phyloP scores from a whole-genome alignment of 2,113 vertebrate species.

The Loxodonta africana region DNA sequence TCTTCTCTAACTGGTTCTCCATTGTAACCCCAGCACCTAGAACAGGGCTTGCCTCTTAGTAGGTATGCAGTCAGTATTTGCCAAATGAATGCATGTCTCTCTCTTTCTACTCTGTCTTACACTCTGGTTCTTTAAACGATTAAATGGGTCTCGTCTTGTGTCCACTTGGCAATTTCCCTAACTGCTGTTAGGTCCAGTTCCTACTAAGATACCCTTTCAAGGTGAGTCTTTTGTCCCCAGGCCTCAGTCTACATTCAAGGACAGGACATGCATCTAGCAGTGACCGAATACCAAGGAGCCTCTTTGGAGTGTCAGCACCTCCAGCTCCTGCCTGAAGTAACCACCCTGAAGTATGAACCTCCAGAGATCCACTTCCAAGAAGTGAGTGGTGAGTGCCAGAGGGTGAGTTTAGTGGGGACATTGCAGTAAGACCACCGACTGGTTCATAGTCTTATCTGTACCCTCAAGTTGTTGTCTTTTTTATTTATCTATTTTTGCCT shows the following conservation, averaged over 20 bases:
- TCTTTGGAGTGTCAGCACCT: constrained; percentile 24
- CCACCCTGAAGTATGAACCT: neutral
- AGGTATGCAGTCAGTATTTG: neutral
- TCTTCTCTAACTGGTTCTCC: neutral
- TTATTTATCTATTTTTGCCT: neutral
- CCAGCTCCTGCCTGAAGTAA: neutral
- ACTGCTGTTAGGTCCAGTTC: neutral
- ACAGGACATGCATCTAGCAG: neutral
- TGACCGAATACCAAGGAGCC: constrained; percentile 34
- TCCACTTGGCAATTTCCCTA: neutral
- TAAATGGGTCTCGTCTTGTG: neutral
- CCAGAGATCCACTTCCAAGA: neutral
- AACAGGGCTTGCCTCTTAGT: neutral
- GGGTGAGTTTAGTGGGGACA: neutral
- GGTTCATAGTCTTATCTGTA: neutral
- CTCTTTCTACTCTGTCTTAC: neutral
- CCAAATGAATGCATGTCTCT: neutral
- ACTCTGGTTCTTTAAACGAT: neutral
- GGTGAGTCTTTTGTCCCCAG: constrained; percentile 43
- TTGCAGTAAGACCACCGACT: neutral
- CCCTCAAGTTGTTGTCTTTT: neutral
- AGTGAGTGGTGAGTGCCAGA: constrained; percentile 55
- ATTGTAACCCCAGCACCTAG: too few species aligned
- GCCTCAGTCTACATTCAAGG: constrained; percentile 32
- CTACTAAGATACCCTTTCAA: neutral